Evolutionary conservation across 1,140 invertebrate genomes (phyloP), one percentile per base, ranked within the genome.

Genomic region (Zaprionus taronus): DNA sequence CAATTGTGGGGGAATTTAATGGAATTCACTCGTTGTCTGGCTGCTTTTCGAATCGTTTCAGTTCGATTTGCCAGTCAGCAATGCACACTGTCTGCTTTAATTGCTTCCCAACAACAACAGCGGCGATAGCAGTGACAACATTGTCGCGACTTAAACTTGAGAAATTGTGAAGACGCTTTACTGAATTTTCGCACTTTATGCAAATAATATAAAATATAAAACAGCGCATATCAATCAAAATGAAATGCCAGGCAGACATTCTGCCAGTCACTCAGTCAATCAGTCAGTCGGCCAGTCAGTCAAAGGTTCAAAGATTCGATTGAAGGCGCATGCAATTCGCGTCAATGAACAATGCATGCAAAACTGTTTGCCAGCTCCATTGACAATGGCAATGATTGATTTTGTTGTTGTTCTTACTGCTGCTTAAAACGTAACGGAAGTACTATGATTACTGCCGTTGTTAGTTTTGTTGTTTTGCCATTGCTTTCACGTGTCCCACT

Each of bases 271-370:
- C 49, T 36, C 56, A 70, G 81, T 51, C 72, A 81, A 56, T 79
- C 53, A 63, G 79, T 20, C 49, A 85, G 69, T 83, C 80, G 76
- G 83, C 1, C 76, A 83, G 34, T 66, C 70, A 75, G 73, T 70
- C 71, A 89, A 71, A 62, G 73, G 84, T 81, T 89, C 73, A 87
- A 76, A 81, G 84, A 60, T 79, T 90, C 57, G 74, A 78, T 76
- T 72, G 84, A 89, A 81, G 84, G 84, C 62, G 47, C 83, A 56
- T 72, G 82, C 74, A 78, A 55, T 85, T 71, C 58, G 47, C 55
- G 63, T 58, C 66, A 81, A 77, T 64, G 67, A 41, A 62, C 74
- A 85, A 58, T 81, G 81, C 82, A 62, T 84, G 36, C 41, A 70
- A 85, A 84, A 84, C 82, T 85, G 79, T 81, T 66, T 60, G 31